A percentile compares a stretch with the other conserved stretches of the same genome.
Conservation (phyloP, 2,113 vertebrate species). For the Pipa parva region DNA sequence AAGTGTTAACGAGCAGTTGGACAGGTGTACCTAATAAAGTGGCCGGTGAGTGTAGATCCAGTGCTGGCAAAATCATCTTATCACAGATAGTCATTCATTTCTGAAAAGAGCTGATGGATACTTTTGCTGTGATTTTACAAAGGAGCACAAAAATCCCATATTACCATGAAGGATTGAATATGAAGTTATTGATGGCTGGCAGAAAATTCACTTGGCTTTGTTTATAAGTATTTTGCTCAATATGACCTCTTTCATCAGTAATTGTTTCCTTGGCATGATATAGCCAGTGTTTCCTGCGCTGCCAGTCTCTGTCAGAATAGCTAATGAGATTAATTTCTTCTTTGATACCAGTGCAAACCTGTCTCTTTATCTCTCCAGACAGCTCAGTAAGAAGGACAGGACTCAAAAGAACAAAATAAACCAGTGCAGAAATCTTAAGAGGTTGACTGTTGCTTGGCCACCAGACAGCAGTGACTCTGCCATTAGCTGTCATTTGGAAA, state of each 20-base stretch:
- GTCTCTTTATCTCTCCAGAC: slow-evolving; percentile 53
- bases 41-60: too few species aligned
- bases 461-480: slow-evolving; percentile 47
- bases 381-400: slow-evolving; percentile 32
- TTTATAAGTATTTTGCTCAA: slow-evolving; percentile 38
- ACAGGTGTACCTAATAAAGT: too few species aligned
- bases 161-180: neutral
- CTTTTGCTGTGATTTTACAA: neutral
- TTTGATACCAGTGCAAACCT: slow-evolving; percentile 20
- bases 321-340: slow-evolving; percentile 24
- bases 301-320: neutral
- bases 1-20: too few species aligned
- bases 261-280: slow-evolving; percentile 32
- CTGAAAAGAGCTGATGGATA: neutral
- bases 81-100: neutral
- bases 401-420: slow-evolving; percentile 46
- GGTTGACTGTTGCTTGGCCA: slow-evolving; percentile 40
- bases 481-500: slow-evolving; percentile 43
- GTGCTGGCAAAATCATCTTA: neutral
- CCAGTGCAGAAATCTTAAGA: neutral
- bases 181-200: slow-evolving; percentile 31
- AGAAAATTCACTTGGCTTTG: slow-evolving; percentile 12
- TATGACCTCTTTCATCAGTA: slow-evolving; percentile 44
- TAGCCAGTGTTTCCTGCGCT: neutral
- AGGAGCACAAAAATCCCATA: neutral